phyloP scores from a whole-genome alignment of 2,797 vertebrate species.

The Crax fasciolata region DNA sequence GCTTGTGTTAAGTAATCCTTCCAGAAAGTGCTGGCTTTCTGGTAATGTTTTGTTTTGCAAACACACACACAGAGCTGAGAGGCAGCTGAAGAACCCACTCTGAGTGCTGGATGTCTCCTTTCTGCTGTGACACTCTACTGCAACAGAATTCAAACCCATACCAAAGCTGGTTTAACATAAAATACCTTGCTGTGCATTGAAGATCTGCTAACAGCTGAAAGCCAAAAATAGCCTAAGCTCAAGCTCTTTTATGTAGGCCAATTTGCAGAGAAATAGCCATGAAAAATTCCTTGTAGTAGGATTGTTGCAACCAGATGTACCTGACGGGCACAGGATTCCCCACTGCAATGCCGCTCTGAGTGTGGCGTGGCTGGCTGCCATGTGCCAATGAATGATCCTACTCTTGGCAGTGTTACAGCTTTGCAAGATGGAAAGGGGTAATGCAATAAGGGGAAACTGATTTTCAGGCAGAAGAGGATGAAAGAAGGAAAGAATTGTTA shows the following conservation, averaged over 20 bases:
- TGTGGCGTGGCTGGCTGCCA: neutral
- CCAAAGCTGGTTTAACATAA: neutral
- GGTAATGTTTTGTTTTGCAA: neutral
- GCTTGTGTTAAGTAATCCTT: neutral
- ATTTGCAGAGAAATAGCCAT: neutral
- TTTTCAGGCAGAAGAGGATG: neutral
- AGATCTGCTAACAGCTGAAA: neutral
- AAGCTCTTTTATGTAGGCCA: neutral
- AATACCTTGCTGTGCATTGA: accelerated
- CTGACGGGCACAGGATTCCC: neutral
- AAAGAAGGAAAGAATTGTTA: neutral
- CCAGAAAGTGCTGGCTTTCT: neutral
- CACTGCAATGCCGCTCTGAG: neutral
- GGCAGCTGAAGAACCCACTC: neutral
- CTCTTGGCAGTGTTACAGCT: too few relatives aligned
- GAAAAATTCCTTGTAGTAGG: neutral
- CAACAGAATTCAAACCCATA: neutral
- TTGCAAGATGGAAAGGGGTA: neutral
- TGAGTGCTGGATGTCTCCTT: neutral
- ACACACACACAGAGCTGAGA: neutral
- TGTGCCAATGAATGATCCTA: neutral
- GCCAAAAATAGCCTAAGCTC: neutral
- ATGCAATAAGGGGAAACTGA: neutral
- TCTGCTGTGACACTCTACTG: neutral
- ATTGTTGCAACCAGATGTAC: accelerated